Evolutionary conservation across 2,113 vertebrate genomes (phyloP).

Genomic region (Columba janthina): DNA sequence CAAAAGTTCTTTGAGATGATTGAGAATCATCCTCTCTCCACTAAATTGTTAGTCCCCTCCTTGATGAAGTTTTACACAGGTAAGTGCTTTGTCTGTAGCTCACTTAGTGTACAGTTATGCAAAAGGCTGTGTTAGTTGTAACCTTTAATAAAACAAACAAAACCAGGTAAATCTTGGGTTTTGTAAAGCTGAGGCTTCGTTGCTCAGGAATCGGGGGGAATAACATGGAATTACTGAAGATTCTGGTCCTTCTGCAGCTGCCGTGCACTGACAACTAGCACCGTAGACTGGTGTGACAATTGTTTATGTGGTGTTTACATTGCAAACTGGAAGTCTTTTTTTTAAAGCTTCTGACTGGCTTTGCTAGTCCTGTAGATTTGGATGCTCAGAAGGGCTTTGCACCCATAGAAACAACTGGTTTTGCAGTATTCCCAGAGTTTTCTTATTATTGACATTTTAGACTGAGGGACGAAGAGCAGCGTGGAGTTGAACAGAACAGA

Average conservation of each 20-base stretch:
- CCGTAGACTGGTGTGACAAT: rapidly evolving
- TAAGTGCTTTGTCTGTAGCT: constrained; percentile 21
- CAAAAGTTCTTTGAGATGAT: constrained; percentile 99
- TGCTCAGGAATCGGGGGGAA: neutral
- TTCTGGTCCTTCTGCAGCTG: neutral
- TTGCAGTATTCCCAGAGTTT: neutral
- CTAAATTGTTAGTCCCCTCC: constrained; percentile 94
- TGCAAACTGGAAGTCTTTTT: neutral
- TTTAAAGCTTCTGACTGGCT: neutral
- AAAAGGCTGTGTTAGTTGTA: neutral
- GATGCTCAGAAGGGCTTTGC: neutral
- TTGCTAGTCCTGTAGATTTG: neutral
- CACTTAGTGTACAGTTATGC: neutral
- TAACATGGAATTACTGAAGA: neutral
- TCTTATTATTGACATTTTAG: neutral
- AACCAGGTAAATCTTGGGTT: neutral
- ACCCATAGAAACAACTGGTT: neutral
- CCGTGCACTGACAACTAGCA: neutral
- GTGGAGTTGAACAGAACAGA: neutral
- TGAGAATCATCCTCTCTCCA: constrained; percentile 93
- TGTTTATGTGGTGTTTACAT: neutral
- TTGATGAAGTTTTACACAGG: constrained; percentile 99
- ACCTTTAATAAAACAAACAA: neutral
- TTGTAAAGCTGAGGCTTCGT: neutral
- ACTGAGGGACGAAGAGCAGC: neutral